Evolutionary conservation across 2,888 invertebrate species (phyloP).

Genomic region (Siphlonurus alternatus): DNA sequence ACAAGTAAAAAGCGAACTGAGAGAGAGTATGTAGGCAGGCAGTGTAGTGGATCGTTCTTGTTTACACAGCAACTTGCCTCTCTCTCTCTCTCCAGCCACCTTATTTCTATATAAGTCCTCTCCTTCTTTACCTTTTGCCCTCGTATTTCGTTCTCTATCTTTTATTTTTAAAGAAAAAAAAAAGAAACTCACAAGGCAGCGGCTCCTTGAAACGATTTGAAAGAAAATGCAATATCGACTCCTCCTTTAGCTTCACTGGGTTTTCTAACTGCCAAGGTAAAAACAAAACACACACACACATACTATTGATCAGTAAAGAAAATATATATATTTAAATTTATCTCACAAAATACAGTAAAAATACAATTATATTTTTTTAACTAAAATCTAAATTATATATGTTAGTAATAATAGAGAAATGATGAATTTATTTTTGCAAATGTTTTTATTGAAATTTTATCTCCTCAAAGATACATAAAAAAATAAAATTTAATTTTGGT

Average conservation of each 20-base stretch:
- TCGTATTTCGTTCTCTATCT: neutral
- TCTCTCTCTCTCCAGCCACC: constrained; percentile 13
- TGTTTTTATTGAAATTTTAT: too few relatives aligned
- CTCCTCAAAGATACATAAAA: too few relatives aligned
- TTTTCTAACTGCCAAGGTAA: neutral
- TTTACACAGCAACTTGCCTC: constrained; percentile 10
- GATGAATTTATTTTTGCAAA: too few relatives aligned
- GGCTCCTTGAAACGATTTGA: neutral
- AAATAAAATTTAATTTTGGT: too few relatives aligned
- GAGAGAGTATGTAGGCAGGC: neutral
- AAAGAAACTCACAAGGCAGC: too few relatives aligned
- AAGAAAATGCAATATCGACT: neutral
- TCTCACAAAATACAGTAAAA: too few relatives aligned
- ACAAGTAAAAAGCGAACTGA: neutral
- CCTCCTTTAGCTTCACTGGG: neutral
- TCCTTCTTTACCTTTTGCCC: constrained; percentile 12
- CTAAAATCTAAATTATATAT: too few relatives aligned
- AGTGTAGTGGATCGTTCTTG: neutral
- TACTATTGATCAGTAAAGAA: too few relatives aligned
- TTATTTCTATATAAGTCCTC: constrained; percentile 14
- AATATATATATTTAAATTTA: too few relatives aligned
- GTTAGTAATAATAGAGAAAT: too few relatives aligned
- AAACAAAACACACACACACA: neutral
- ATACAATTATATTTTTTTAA: too few relatives aligned
- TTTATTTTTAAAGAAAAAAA: constrained; percentile 5